Evolutionary conservation across 2,888 invertebrate genomes (phyloP).

Genomic region (Leucozona laternaria): DNA sequence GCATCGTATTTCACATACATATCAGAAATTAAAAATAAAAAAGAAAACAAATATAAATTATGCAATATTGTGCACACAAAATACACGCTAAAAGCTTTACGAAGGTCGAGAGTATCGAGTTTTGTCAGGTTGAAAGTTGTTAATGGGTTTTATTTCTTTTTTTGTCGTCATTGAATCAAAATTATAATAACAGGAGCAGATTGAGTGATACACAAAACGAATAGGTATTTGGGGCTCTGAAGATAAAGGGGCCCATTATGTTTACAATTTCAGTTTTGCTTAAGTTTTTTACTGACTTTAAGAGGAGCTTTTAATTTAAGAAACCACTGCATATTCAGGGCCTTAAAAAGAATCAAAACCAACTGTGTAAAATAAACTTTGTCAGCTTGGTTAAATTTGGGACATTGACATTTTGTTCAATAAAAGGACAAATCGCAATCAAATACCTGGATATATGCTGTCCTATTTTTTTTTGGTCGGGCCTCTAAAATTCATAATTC

Average conservation of each 20-base stretch:
- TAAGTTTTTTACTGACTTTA: too few relatives aligned
- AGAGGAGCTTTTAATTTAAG: too few relatives aligned
- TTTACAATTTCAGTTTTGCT: too few relatives aligned
- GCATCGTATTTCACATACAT: conserved; percentile 4
- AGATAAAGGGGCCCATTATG: not conserved
- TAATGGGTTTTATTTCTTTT: conserved; percentile 4
- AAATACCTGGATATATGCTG: too few relatives aligned
- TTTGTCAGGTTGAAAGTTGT: conserved; percentile 28
- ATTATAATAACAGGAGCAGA: not conserved
- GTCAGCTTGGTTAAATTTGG: too few relatives aligned
- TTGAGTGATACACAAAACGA: not conserved
- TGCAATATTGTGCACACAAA: conserved; percentile 35
- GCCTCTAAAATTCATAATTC: not conserved
- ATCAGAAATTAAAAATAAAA: not conserved
- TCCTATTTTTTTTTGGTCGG: not conserved
- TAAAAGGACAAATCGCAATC: too few relatives aligned
- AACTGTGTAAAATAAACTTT: too few relatives aligned
- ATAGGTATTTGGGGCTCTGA: not conserved
- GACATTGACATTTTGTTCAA: too few relatives aligned
- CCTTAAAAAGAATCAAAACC: too few relatives aligned
- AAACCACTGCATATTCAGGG: too few relatives aligned
- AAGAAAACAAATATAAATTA: conserved; percentile 21
- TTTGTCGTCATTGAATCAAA: conserved; percentile 7
- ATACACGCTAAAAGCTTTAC: conserved; percentile 32
- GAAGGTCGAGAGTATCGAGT: conserved; percentile 35